A percentile compares a stretch with the other conserved stretches of the same genome.
These are phyloP conservation scores for Limnephilus auricula DNA, from an alignment of 2,888 invertebrate species.

Conservation along the genomic window DNA sequence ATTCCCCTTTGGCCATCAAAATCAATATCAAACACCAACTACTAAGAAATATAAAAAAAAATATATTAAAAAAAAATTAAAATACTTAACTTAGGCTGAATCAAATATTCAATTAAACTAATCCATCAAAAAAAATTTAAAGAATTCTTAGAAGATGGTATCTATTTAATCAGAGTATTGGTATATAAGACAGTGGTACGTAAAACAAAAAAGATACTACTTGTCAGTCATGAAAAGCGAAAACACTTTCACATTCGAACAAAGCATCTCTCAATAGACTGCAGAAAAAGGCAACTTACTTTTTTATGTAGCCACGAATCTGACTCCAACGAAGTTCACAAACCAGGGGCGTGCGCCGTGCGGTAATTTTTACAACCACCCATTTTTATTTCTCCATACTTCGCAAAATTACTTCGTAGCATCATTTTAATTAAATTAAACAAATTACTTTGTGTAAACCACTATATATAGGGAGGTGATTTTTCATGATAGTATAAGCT, in stretches of 20 bases:
- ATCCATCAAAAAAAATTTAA: neutral
- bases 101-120: neutral
- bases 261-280: neutral
- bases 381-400: too few species aligned
- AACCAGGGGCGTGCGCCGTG: neutral
- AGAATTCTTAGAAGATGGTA: neutral
- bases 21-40: too few species aligned
- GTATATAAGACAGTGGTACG: neutral
- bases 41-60: too few species aligned
- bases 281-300: neutral
- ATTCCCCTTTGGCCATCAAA: too few species aligned
- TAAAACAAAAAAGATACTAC: neutral
- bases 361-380: neutral
- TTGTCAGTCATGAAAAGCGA: neutral
- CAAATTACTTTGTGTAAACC: too few species aligned
- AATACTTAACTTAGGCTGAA: neutral
- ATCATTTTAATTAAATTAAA: too few species aligned
- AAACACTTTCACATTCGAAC: slow-evolving; percentile 8
- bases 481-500: too few species aligned
- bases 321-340: neutral
- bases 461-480: too few species aligned
- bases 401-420: too few species aligned
- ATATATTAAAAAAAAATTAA: too few species aligned
- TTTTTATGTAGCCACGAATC: neutral
- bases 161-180: neutral